A percentile compares a stretch with the other conserved stretches of the same genome.
Conservation (phyloP, 1,140 invertebrate species). For the Bombus sylvicola region DNA sequence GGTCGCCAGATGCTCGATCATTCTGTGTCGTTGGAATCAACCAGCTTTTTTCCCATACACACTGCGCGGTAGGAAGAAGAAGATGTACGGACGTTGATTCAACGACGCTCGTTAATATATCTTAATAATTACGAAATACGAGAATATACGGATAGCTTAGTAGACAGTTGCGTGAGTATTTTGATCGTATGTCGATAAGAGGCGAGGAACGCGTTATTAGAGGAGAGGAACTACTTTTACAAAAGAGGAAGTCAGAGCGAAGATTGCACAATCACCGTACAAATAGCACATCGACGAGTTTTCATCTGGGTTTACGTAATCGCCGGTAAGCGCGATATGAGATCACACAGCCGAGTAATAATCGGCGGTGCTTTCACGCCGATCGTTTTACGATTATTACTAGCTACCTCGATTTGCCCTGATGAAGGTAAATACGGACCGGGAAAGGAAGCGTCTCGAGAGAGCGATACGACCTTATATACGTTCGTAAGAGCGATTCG, state of each 20-base stretch:
- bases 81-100: not conserved
- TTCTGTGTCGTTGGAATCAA: not conserved
- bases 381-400: conserved; percentile 44
- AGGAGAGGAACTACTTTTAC: not conserved
- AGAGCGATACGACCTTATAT: not conserved
- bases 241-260: not conserved
- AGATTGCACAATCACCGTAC: conserved; percentile 6
- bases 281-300: conserved; percentile 17
- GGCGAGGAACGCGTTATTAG: too few species aligned
- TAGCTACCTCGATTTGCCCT: not conserved
- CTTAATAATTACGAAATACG: not conserved
- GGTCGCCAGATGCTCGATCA: conserved; percentile 5
- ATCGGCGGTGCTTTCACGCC: conserved; percentile 23
- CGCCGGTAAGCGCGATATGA: conserved; percentile 29
- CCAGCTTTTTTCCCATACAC: not conserved
- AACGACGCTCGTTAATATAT: not conserved
- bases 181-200: not conserved
- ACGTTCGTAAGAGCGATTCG: not conserved
- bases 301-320: conserved; percentile 28
- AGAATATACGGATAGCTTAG: too few species aligned
- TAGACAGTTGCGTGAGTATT: not conserved
- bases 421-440: not conserved
- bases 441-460: not conserved
- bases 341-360: conserved; percentile 12
- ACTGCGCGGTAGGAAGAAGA: not conserved